phyloP scores from a whole-genome alignment of 2,113 vertebrate species.

The Cinclus cinclus region DNA sequence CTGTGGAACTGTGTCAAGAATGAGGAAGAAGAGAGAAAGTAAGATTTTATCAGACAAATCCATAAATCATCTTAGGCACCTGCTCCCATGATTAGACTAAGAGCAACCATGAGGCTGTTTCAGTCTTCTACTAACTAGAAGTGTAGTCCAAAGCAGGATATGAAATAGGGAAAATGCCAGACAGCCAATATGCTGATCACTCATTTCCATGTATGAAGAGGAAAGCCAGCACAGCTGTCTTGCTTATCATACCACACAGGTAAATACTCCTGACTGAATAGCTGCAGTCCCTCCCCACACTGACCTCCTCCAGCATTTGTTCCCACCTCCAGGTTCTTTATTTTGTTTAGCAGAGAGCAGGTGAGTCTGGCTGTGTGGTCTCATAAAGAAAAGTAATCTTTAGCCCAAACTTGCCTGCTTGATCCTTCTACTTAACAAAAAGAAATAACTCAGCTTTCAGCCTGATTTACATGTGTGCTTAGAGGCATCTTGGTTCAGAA shows the following conservation, averaged over 20 bases:
- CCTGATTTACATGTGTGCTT: neutral
- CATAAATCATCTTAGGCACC: neutral
- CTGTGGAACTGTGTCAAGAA: neutral
- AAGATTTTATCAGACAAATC: neutral
- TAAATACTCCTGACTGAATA: neutral
- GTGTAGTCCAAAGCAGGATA: neutral
- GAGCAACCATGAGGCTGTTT: neutral
- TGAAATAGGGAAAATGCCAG: neutral
- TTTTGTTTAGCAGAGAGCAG: constrained; percentile 27
- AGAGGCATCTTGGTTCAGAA: neutral
- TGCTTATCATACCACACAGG: neutral
- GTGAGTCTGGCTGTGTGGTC: constrained; percentile 37
- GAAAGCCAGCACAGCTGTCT: neutral
- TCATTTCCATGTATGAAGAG: neutral
- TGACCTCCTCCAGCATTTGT: neutral
- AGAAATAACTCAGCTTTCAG: constrained; percentile 15
- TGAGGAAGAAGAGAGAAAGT: neutral
- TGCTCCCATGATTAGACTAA: neutral
- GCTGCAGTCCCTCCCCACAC: neutral
- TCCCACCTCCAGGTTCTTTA: constrained; percentile 3
- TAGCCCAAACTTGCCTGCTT: constrained; percentile 48
- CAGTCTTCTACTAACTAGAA: neutral
- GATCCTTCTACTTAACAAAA: constrained; percentile 25
- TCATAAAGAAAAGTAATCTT: neutral
- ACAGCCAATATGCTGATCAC: neutral